phyloP scores from a whole-genome alignment of 1,140 invertebrate species.

The Heliconius congener region DNA sequence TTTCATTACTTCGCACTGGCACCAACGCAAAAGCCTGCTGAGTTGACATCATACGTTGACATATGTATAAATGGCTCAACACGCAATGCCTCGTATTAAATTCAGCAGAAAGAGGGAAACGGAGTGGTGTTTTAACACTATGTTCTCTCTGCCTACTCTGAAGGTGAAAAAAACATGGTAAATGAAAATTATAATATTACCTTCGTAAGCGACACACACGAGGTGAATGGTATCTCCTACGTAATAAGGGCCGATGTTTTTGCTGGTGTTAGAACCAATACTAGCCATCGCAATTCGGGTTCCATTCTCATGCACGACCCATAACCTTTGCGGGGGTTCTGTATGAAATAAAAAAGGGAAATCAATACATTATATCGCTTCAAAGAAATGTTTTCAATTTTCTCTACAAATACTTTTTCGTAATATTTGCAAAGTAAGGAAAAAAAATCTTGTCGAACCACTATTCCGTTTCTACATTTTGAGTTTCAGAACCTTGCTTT shows the following conservation, averaged over 20 bases:
- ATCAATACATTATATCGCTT: not conserved
- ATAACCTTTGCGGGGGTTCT: constrained; percentile 69
- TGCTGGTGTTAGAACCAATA: constrained; percentile 59
- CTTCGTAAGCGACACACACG: constrained; percentile 68
- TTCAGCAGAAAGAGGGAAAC: no score
- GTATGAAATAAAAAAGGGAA: constrained; percentile 14
- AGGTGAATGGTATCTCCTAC: constrained; percentile 67
- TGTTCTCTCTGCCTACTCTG: no score
- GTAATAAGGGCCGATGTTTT: constrained; percentile 67
- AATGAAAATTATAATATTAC: constrained; percentile 40
- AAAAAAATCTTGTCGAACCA: no score
- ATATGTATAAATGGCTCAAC: no score
- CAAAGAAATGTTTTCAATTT: not conserved
- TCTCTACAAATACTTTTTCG: not conserved
- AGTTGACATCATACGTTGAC: no score
- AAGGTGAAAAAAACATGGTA: not conserved
- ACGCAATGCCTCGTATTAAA: no score
- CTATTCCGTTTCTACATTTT: no score
- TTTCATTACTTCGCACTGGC: no score
- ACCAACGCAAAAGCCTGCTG: no score
- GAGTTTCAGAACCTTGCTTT: no score
- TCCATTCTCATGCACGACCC: constrained; percentile 70
- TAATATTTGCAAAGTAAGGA: not conserved
- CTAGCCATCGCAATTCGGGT: constrained; percentile 60
- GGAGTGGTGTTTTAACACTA: no score